A percentile compares a stretch with the other conserved stretches of the same genome.
Conservation (phyloP, 1,140 invertebrate species). For the Steinernema khuongi region DNA sequence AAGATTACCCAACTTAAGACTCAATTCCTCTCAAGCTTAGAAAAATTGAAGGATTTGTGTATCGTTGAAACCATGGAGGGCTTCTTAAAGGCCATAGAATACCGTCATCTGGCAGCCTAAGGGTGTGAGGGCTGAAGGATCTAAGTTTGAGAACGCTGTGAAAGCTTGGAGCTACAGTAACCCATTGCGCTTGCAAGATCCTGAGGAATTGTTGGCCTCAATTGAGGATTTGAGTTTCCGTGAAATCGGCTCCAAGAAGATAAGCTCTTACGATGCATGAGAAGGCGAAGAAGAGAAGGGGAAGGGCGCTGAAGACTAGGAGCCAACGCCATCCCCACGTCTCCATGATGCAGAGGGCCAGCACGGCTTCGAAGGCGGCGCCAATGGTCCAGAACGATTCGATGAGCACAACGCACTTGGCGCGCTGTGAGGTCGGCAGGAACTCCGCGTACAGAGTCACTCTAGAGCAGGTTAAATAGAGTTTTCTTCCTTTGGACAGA, state of each 20-base stretch:
- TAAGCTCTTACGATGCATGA: conserved; percentile 61
- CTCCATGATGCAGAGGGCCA: conserved; percentile 85
- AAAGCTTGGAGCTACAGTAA: too few relatives aligned
- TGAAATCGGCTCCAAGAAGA: conserved; percentile 44
- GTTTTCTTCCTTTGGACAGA: background rate
- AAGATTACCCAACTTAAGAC: background rate
- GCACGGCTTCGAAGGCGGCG: conserved; percentile 68
- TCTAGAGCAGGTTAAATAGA: conserved; percentile 63
- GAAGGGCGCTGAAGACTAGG: conserved; percentile 77
- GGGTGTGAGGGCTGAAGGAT: too few relatives aligned
- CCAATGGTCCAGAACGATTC: conserved; percentile 96
- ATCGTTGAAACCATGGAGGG: too few relatives aligned
- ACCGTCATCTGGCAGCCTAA: too few relatives aligned
- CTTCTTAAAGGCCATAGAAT: too few relatives aligned
- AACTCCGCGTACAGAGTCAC: conserved; percentile 94
- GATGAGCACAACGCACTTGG: conserved; percentile 84
- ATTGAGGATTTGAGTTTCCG: conserved; percentile 56
- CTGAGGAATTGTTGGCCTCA: too few relatives aligned
- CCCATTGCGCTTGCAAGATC: too few relatives aligned
- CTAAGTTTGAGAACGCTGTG: too few relatives aligned
- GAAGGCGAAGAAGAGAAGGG: conserved; percentile 72
- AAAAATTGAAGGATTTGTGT: conserved; percentile 6
- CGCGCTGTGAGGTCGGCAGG: conserved; percentile 81
- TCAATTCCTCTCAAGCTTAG: background rate
- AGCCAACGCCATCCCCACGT: conserved; percentile 84